Conservation (phyloP, 2,888 invertebrate species). For the Xylocampa areola region DNA sequence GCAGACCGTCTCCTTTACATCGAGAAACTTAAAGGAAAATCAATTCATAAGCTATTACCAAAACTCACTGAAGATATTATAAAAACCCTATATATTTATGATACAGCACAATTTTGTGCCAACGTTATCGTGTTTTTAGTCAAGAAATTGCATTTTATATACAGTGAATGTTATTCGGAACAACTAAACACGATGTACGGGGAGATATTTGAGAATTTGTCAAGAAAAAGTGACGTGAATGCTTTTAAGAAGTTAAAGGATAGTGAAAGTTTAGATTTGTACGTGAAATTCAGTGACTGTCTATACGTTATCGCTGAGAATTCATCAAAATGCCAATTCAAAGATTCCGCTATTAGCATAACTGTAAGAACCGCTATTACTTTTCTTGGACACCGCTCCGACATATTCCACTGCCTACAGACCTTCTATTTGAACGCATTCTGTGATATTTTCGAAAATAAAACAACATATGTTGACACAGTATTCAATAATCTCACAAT, state of each 20-base stretch:
- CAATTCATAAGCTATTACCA: conserved; percentile 73
- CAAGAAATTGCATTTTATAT: conserved; percentile 76
- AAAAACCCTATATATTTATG: conserved; percentile 74
- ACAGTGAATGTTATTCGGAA: conserved; percentile 61
- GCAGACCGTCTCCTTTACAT: conserved; percentile 76
- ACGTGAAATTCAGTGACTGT: conserved; percentile 76
- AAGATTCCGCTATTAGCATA: conserved; percentile 61
- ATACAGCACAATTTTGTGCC: conserved; percentile 71
- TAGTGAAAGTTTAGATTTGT: conserved; percentile 69
- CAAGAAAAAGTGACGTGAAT: conserved; percentile 65
- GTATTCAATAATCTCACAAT: conserved; percentile 67
- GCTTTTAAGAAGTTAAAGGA: conserved; percentile 67
- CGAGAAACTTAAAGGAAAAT: conserved; percentile 72
- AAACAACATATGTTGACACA: conserved; percentile 61
- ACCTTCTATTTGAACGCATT: conserved; percentile 75
- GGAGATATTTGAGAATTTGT: conserved; percentile 71
- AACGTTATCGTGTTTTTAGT: conserved; percentile 72
- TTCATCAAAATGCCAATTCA: conserved; percentile 67
- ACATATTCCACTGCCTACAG: conserved; percentile 76
- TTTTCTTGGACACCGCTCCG: conserved; percentile 68
- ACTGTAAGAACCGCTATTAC: conserved; percentile 62
- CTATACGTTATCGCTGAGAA: conserved; percentile 77
- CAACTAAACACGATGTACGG: conserved; percentile 66
- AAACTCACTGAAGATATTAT: conserved; percentile 73
- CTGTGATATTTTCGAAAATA: conserved; percentile 69